Evolutionary conservation across 2,888 invertebrate species (phyloP).

Genomic region (Melanostoma mellinum): DNA sequence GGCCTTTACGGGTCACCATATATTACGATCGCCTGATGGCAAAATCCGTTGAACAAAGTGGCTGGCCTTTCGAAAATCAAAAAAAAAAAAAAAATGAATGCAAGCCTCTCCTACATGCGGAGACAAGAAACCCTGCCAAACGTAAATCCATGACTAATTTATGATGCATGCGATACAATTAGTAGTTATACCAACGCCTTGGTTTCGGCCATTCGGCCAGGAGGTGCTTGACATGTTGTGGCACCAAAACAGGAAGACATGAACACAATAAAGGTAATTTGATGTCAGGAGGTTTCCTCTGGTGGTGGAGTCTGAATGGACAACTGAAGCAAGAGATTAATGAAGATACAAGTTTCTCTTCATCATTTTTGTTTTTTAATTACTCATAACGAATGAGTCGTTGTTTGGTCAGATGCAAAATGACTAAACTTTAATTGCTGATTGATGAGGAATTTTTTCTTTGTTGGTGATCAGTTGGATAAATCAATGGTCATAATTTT

Average conservation of each 20-base stretch:
- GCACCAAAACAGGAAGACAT: conserved; percentile 45
- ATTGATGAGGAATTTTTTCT: conserved; percentile 45
- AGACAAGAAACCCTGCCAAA: conserved; percentile 22
- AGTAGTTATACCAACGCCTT: conserved; percentile 45
- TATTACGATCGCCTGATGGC: conserved; percentile 46
- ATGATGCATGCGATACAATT: conserved; percentile 68
- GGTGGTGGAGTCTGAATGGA: background rate
- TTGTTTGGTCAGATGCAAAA: conserved; percentile 23
- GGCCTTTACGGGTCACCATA: conserved; percentile 68
- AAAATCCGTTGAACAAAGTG: conserved; percentile 36
- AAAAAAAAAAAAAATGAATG: conserved; percentile 2
- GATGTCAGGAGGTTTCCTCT: background rate
- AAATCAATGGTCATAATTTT: conserved; percentile 23
- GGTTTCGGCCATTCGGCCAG: background rate
- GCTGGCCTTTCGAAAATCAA: background rate
- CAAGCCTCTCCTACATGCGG: conserved; percentile 23
- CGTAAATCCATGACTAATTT: conserved; percentile 69
- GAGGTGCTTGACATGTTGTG: conserved; percentile 63
- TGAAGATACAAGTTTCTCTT: conserved; percentile 40
- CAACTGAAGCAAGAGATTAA: conserved; percentile 49
- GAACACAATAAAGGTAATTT: conserved; percentile 50
- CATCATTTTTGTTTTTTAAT: conserved; percentile 43
- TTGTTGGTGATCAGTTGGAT: conserved; percentile 40
- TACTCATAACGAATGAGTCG: conserved; percentile 28
- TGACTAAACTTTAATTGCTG: conserved; percentile 38